Conservation (phyloP, 2,113 vertebrate species). For the Cochlearius cochlearius region DNA sequence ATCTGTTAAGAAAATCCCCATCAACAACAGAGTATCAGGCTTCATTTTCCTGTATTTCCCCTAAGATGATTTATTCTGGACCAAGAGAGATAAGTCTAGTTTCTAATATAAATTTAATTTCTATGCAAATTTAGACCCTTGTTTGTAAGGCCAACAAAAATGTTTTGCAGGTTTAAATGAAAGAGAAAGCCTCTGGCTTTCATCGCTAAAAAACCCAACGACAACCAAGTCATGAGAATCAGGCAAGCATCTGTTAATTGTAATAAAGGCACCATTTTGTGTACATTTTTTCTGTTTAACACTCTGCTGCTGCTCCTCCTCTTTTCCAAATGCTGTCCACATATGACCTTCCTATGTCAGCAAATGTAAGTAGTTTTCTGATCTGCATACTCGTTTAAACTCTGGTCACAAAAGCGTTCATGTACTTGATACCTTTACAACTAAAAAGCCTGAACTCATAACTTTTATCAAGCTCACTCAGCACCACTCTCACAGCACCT, state of each 20-base stretch:
- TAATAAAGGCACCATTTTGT: neutral
- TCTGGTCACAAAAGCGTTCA: neutral
- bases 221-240: neutral
- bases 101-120: neutral
- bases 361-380: accelerated
- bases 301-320: neutral
- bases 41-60: neutral
- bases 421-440: neutral
- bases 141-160: neutral
- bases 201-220: accelerated
- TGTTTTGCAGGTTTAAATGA: neutral
- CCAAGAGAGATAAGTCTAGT: neutral
- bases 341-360: neutral
- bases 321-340: neutral
- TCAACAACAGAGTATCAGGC: neutral
- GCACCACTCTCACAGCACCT: neutral
- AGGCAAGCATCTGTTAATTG: neutral
- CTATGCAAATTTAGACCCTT: neutral
- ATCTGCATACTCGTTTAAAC: neutral
- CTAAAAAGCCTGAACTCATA: neutral
- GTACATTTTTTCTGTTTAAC: neutral
- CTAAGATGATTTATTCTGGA: neutral
- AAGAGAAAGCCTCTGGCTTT: neutral
- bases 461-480: neutral
- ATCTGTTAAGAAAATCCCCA: neutral